Conservation (phyloP, 2,113 vertebrate species). For the Eleginops maclovinus region DNA sequence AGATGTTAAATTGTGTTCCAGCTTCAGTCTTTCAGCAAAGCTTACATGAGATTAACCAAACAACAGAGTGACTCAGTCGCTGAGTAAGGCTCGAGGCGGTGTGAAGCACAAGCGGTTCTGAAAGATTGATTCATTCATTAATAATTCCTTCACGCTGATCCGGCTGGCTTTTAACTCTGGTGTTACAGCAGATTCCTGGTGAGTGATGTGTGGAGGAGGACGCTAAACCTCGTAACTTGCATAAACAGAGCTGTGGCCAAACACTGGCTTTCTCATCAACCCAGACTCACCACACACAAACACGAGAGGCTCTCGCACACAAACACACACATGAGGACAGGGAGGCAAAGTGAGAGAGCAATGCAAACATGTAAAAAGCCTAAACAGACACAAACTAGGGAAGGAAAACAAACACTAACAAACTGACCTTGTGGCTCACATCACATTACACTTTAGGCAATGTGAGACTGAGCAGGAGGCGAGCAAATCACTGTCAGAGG, state of each 20-base stretch:
- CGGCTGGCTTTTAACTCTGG: conserved; percentile 45
- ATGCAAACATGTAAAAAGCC: conserved; percentile 28
- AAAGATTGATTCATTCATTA: conserved; percentile 60
- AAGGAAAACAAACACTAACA: conserved; percentile 17
- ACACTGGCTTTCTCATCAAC: conserved; percentile 70
- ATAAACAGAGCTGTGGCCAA: conserved; percentile 69
- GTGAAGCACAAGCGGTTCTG: conserved; percentile 52
- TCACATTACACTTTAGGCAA: conserved; percentile 57
- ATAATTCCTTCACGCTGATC: conserved; percentile 57
- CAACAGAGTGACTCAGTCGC: conserved; percentile 43
- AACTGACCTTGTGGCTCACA: conserved; percentile 66
- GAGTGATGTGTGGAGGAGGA: conserved; percentile 44
- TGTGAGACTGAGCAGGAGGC: conserved; percentile 64
- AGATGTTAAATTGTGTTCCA: conserved; percentile 43
- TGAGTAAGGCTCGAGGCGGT: conserved; percentile 50
- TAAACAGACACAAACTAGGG: background rate
- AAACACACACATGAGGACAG: conserved; percentile 23
- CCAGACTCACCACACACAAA: conserved; percentile 60
- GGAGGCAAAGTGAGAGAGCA: conserved; percentile 30
- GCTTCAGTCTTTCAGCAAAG: conserved; percentile 26
- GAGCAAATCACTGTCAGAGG: conserved; percentile 63
- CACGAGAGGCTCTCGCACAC: conserved; percentile 34
- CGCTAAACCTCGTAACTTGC: conserved; percentile 56
- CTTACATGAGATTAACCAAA: conserved; percentile 46
- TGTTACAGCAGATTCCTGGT: conserved; percentile 35